Conservation (phyloP, 1,140 invertebrate species). For the Agrilus planipennis region DNA sequence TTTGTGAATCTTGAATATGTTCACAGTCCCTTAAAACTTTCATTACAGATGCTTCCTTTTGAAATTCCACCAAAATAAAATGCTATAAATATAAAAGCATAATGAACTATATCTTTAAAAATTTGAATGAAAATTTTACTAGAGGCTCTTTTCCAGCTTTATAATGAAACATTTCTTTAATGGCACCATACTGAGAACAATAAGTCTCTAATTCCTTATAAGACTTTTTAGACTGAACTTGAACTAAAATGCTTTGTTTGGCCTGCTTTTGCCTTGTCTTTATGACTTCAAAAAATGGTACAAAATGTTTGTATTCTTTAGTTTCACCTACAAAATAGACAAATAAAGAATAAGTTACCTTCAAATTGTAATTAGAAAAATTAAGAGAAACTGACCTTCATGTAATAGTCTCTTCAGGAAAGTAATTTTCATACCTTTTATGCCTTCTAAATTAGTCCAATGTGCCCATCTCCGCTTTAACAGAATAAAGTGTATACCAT, state of each 20-base stretch:
- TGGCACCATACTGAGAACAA: constrained; percentile 45
- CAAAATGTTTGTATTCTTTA: constrained; percentile 10
- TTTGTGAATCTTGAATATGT: constrained; percentile 37
- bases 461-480: no score
- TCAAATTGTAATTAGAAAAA: neutral
- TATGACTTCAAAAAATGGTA: constrained; percentile 25
- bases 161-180: constrained; percentile 52
- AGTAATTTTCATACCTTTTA: no score
- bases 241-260: constrained; percentile 44
- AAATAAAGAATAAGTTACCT: neutral
- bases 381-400: constrained; percentile 5
- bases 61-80: constrained; percentile 58
- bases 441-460: no score
- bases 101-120: constrained; percentile 4
- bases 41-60: constrained; percentile 32
- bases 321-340: neutral
- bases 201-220: constrained; percentile 48
- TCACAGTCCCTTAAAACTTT: constrained; percentile 34
- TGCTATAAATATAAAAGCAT: constrained; percentile 35
- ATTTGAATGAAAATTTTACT: constrained; percentile 22
- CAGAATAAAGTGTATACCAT: no score
- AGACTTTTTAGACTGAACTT: constrained; percentile 50
- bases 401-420: no score
- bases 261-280: constrained; percentile 38
- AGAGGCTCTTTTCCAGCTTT: constrained; percentile 33